These are phyloP conservation scores for Lepus timidus DNA, from an alignment of 2,113 vertebrate genomes.

Conservation along the genomic window DNA sequence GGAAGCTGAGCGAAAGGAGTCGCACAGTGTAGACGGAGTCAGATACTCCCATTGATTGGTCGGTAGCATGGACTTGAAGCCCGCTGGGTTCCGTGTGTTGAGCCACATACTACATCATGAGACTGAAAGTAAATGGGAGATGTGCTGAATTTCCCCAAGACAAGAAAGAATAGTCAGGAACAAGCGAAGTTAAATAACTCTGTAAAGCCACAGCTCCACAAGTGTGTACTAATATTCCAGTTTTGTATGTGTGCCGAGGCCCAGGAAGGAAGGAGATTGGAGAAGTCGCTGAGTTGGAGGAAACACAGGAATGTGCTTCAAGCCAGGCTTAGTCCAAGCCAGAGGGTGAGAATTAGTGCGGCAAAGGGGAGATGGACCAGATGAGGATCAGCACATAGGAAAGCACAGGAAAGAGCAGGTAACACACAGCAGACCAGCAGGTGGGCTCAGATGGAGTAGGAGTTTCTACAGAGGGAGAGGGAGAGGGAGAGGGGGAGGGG, in stretches of 20 bases:
- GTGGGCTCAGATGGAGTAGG: too few relatives aligned
- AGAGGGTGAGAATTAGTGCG: not conserved
- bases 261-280: not conserved
- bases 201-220: not conserved
- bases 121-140: not conserved
- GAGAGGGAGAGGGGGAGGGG: not conserved
- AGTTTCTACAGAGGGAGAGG: not conserved
- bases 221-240: not conserved
- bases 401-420: not conserved
- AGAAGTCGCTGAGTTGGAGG: not conserved
- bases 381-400: not conserved
- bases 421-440: not conserved
- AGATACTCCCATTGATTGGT: not conserved
- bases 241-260: too few relatives aligned
- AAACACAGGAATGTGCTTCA: not conserved
- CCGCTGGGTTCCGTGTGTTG: not conserved
- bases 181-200: not conserved
- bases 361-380: not conserved
- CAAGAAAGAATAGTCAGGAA: not conserved
- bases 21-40: not conserved
- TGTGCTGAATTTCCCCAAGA: not conserved
- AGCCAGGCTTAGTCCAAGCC: not conserved
- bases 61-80: not conserved
- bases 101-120: not conserved
- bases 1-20: not conserved